Conservation (phyloP, 2,888 invertebrate genomes). For the Macrosiphum euphorbiae region DNA sequence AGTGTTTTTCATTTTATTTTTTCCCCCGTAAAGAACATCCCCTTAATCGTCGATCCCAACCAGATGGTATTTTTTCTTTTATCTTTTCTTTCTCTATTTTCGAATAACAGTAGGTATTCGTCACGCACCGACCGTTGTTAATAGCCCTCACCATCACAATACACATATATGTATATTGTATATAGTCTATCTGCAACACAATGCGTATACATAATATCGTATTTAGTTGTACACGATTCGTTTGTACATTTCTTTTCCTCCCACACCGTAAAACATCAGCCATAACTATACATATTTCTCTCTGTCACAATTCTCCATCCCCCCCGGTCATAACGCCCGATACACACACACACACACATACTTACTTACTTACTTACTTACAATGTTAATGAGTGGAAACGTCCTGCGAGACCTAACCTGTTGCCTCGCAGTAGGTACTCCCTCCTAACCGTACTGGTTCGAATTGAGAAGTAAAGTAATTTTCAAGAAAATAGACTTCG, state of each 20-base stretch:
- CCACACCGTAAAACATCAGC: conserved; percentile 61
- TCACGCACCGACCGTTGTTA: conserved; percentile 60
- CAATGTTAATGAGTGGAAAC: conserved; percentile 46
- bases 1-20: conserved; percentile 30
- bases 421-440: not conserved
- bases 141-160: conserved; percentile 46
- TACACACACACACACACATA: not conserved
- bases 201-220: conserved; percentile 9
- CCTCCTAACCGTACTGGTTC: not conserved
- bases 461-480: conserved; percentile 57
- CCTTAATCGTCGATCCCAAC: conserved; percentile 37
- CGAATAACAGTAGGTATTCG: conserved; percentile 54
- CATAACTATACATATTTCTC: conserved; percentile 55
- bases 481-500: conserved; percentile 52
- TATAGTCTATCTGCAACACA: conserved; percentile 25
- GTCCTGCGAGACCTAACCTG: conserved; percentile 32
- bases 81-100: conserved; percentile 41
- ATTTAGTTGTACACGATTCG: conserved; percentile 58
- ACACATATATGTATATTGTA: not conserved
- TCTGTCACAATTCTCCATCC: conserved; percentile 49
- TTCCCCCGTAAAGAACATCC: conserved; percentile 32
- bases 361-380: not conserved
- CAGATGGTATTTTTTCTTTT: conserved; percentile 54
- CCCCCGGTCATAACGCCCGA: not conserved
- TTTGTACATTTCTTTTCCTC: conserved; percentile 58